Evolutionary conservation across 2,113 vertebrate species (phyloP).

Genomic region (Microcebus lehilahytsara): DNA sequence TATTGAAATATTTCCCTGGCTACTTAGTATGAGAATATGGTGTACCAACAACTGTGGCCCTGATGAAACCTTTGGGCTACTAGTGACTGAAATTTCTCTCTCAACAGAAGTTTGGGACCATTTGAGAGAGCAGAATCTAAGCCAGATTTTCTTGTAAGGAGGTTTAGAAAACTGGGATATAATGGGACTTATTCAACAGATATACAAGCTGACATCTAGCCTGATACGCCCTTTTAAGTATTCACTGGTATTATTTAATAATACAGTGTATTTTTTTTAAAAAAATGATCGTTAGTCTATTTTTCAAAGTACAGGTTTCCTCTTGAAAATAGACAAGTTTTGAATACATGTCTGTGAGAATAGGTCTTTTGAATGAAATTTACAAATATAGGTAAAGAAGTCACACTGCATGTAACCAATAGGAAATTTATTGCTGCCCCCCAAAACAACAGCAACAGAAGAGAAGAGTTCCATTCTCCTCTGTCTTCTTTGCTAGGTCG

Average conservation of each 20-base stretch:
- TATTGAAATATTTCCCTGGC: conserved; percentile 35
- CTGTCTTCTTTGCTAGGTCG: neutral
- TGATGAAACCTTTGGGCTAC: neutral
- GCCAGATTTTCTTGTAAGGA: conserved; percentile 36
- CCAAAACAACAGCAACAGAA: neutral
- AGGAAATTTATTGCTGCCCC: neutral
- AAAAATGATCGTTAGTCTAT: neutral
- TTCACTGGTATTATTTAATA: neutral
- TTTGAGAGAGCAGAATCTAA: conserved; percentile 1
- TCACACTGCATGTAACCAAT: neutral
- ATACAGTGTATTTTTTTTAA: neutral
- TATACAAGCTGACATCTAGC: neutral
- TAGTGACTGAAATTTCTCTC: conserved; percentile 18
- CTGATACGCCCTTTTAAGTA: neutral
- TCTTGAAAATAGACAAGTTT: neutral
- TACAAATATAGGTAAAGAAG: conserved; percentile 22
- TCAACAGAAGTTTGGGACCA: neutral
- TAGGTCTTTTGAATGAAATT: neutral
- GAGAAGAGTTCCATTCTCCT: neutral
- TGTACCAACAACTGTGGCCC: neutral
- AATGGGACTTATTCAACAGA: neutral
- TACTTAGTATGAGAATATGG: conserved; percentile 17
- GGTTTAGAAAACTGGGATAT: neutral
- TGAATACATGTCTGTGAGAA: neutral
- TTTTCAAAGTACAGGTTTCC: neutral